Evolutionary conservation across 2,113 vertebrate genomes (phyloP).

Genomic region (Psittacula cyanocephala): DNA sequence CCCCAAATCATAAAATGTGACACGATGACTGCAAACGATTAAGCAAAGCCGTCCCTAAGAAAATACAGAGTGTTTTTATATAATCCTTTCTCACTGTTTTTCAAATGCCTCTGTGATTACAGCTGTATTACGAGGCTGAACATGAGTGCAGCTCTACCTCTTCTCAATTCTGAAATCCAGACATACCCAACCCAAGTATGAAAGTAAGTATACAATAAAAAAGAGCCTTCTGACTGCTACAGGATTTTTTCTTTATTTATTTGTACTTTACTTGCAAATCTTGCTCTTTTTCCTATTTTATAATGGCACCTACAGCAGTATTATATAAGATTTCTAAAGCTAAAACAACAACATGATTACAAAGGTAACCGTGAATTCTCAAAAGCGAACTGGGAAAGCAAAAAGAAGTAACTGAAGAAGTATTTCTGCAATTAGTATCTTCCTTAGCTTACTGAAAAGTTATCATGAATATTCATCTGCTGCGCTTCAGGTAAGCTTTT

Average conservation of each 20-base stretch:
- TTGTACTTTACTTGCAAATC: background rate
- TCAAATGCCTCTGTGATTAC: background rate
- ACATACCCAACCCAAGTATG: background rate
- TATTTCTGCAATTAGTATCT: background rate
- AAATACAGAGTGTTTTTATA: background rate
- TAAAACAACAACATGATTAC: background rate
- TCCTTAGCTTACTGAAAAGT: background rate
- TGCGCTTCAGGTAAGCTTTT: background rate
- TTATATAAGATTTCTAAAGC: background rate
- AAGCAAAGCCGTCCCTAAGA: background rate
- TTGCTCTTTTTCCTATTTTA: background rate
- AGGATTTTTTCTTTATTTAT: background rate
- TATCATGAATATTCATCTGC: background rate
- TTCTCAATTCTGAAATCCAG: background rate
- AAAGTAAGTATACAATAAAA: background rate
- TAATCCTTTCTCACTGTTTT: background rate
- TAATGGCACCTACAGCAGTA: background rate
- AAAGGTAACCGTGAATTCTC: background rate
- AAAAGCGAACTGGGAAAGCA: background rate
- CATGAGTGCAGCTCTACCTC: background rate
- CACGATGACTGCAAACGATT: fast-evolving
- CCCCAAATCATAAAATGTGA: background rate
- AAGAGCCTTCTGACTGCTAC: background rate
- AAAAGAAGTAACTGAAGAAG: background rate
- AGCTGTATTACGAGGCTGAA: background rate